Evolutionary conservation across 2,797 vertebrate genomes (phyloP).

Genomic region (Anguilla obscura): DNA sequence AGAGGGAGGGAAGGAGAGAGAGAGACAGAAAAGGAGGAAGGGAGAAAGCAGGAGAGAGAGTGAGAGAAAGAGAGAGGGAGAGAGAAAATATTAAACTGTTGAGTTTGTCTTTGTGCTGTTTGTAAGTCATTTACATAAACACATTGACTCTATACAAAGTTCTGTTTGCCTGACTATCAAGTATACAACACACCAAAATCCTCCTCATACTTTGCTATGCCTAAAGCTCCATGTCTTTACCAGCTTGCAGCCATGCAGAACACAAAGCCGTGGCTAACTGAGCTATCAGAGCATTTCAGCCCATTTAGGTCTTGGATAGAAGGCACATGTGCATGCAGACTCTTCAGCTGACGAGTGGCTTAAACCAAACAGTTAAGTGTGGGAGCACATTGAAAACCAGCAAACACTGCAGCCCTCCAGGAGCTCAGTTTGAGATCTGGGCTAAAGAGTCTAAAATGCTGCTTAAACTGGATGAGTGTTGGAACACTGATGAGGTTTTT

Average conservation of each 20-base stretch:
- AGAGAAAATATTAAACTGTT: neutral
- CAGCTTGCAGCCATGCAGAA: no score
- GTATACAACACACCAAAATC: neutral
- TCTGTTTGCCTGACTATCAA: neutral
- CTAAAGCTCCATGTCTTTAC: neutral
- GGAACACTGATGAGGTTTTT: neutral
- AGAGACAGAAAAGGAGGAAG: neutral
- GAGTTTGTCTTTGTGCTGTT: neutral
- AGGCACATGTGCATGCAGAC: no score
- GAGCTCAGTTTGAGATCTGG: neutral
- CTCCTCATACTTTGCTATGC: neutral
- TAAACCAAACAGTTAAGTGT: no score
- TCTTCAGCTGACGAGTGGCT: no score
- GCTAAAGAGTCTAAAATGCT: neutral
- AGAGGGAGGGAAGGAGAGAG: neutral
- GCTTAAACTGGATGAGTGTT: neutral
- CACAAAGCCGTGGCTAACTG: no score
- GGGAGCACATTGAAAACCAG: no score
- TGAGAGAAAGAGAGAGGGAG: neutral
- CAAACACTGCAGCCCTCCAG: no score
- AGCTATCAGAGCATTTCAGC: no score
- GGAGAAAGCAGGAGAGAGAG: neutral
- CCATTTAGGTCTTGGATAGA: no score
- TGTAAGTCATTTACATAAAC: neutral
- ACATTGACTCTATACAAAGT: neutral